Evolutionary conservation across 92 coral and sea anemone genomes (phyloP), one percentile per base, ranked within the genome.

Genomic region (Actinernus sp.): DNA sequence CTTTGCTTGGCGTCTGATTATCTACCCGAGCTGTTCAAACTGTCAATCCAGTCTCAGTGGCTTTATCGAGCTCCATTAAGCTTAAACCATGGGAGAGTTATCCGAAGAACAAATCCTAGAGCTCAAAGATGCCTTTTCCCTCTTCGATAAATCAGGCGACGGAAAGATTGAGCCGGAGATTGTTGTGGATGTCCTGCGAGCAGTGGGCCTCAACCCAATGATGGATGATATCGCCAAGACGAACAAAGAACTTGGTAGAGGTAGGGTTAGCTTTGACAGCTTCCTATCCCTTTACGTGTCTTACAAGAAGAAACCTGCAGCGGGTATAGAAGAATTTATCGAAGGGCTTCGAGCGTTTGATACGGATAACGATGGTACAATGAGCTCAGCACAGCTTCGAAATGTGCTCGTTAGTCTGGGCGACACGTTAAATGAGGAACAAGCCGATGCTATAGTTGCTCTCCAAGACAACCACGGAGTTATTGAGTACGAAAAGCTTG

Each of bases 341-440:
- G 91, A 89, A 55, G 98, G 84, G 13, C 86, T 91, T 49, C 88
- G 78, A 46, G 83, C 85, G 22, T 93, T 93, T 43, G 98, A 93
- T 70, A 88, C 79, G 25, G 96, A 93, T 9, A 75, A 82, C 19
- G 92, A 93, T 33, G 98, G 98, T 0, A 63, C 65, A 26, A 85
- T 93, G 37, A 79, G 83, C 29, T 54, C 83, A 12, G 96, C 93
- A 2, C 88, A 89, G 71, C 82, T 93, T 44, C 96, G 98, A 14
- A 82, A 88, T 46, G 61, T 93, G 47, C 67, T 93, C 40, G 84
- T 83, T 4, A 84, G 79, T 3, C 82, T 93, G 12, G 98, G 93
- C 21, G 98, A 93, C 65, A 57, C 34, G 20, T 34, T 93, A 39
- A 81, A 80, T 1, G 90, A 81, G 37, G 90, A 79, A 0, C 89